Evolutionary conservation across 2,113 vertebrate species (phyloP).

Genomic region (Proteles cristata): DNA sequence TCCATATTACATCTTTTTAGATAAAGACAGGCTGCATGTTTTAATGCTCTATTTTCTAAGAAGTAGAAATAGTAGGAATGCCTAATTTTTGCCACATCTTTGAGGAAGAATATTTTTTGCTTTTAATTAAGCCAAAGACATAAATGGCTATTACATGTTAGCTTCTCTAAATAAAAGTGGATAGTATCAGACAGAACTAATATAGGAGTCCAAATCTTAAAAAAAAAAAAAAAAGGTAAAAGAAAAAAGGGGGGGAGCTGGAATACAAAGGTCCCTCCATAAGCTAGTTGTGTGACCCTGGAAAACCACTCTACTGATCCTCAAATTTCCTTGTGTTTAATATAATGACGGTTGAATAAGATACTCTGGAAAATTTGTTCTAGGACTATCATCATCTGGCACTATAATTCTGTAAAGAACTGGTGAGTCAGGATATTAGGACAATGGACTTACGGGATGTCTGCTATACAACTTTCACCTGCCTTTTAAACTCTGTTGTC

Average conservation of each 20-base stretch:
- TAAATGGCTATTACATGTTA: slow-evolving; percentile 50
- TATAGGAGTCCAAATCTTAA: not conserved
- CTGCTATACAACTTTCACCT: not conserved
- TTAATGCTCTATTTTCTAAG: slow-evolving; percentile 37
- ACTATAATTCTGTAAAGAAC: slow-evolving; percentile 25
- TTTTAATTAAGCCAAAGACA: slow-evolving; percentile 57
- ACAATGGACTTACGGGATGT: not conserved
- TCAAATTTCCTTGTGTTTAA: slow-evolving; percentile 2
- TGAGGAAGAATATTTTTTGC: not conserved
- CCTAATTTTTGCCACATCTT: slow-evolving; percentile 24
- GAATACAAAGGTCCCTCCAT: not conserved
- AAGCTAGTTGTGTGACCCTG: not conserved
- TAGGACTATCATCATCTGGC: not conserved
- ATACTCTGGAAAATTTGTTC: not conserved
- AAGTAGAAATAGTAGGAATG: not conserved
- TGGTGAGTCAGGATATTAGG: not conserved
- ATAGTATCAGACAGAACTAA: slow-evolving; percentile 23
- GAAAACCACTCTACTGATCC: not conserved
- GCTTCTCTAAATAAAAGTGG: slow-evolving; percentile 54
- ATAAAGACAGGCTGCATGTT: slow-evolving; percentile 53
- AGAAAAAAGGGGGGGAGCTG: not conserved
- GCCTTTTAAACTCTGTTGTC: not conserved
- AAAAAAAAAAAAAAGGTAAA: not conserved
- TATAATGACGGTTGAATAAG: not conserved
- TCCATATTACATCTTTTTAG: slow-evolving; percentile 38